Evolutionary conservation across 2,113 vertebrate genomes (phyloP), one percentile per base, ranked within the genome.

Genomic region (Acanthochromis polyacanthus): DNA sequence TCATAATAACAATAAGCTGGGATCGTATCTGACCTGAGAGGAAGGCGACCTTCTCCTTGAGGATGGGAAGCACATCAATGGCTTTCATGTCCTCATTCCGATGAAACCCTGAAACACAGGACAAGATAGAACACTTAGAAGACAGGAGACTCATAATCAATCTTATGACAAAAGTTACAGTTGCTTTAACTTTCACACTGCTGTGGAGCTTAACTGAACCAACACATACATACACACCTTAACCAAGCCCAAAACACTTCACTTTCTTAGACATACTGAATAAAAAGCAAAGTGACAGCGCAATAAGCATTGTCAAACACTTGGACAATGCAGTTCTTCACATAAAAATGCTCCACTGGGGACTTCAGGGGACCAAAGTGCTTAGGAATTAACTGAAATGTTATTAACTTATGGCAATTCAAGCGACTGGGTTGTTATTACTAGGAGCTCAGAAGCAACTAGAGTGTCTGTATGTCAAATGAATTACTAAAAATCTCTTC

Each of bases 11-110:
- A 57, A 1, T 9, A 20, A 50, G 4, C 8, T 38, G 43, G 23
- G 25, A 45, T 1, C 19, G 4, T 52, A 19, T 75, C 86, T 77
- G 46, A 99, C 98, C 98, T 95, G 98, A 99, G 90, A 99, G 95
- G 83, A 97, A 99, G 60, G 97, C 98, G 64, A 99, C 96, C 91
- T 99, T 99, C 90, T 99, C 98, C 88, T 99, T 99, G 90, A 99
- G 95, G 91, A 99, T 97, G 78, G 98, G 98, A 85, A 99, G 93
- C 71, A 99, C 97, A 90, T 99, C 98, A 85, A 98, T 96, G 75
- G 98, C 98, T 92, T 99, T 99, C 96, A 98, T 96, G 80, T 97
- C 97, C 94, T 99, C 98, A 92, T 98, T 99, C 95, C 96, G 97
- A 89, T 97, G 97, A 93, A 98, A 98, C 84, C 98, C 98, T 99